phyloP scores from a whole-genome alignment of 2,888 invertebrate species.

The Hartigia nigra region DNA sequence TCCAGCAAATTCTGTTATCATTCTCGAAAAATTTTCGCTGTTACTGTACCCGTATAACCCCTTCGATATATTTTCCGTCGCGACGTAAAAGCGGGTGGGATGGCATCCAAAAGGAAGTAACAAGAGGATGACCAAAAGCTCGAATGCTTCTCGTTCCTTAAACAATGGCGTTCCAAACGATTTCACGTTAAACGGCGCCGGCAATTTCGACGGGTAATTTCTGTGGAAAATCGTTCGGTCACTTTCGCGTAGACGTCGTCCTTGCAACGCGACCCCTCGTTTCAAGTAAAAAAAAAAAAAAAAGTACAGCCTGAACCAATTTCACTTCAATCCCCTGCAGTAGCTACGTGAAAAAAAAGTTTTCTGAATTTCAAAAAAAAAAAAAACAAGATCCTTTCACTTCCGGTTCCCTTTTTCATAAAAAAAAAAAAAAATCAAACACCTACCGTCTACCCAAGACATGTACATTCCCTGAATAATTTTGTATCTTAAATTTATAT shows the following conservation, averaged over 20 bases:
- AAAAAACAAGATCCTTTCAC: neutral
- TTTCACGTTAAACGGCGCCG: slow-evolving; percentile 57
- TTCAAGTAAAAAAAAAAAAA: slow-evolving; percentile 25
- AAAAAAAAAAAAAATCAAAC: no score
- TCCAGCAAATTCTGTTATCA: neutral
- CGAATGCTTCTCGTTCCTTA: slow-evolving; percentile 47
- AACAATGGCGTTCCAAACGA: slow-evolving; percentile 64
- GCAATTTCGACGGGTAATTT: slow-evolving; percentile 64
- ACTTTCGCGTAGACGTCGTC: slow-evolving; percentile 23
- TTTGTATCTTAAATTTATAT: no score
- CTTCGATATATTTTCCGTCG: neutral
- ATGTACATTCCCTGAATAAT: no score
- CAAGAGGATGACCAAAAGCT: slow-evolving; percentile 57
- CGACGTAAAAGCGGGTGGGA: slow-evolving; percentile 18
- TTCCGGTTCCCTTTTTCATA: no score
- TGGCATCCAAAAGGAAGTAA: slow-evolving; percentile 36
- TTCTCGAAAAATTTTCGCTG: neutral
- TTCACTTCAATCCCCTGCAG: slow-evolving; percentile 20
- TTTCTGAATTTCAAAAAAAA: neutral
- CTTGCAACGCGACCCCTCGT: neutral
- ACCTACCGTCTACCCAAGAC: no score
- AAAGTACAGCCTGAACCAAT: slow-evolving; percentile 39
- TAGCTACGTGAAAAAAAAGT: neutral
- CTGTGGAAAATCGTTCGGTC: slow-evolving; percentile 63
- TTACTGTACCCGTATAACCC: neutral